phyloP scores from a whole-genome alignment of 1,140 invertebrate species.

The Magallana angulata region DNA sequence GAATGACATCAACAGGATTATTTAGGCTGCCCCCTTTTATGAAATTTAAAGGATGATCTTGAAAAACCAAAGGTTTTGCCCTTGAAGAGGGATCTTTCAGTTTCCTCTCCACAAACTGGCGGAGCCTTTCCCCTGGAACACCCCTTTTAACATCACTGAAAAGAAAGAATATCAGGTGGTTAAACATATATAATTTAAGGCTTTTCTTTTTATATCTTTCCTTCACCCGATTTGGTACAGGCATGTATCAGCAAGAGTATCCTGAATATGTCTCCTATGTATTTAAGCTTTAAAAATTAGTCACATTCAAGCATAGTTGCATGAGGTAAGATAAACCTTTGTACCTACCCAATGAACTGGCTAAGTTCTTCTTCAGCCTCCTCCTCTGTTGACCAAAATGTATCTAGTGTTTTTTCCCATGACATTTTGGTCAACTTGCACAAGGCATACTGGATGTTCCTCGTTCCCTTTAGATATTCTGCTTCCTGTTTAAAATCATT shows the following conservation, averaged over 20 bases:
- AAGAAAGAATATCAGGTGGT: background rate
- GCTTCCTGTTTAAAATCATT: background rate
- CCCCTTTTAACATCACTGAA: slow-evolving; percentile 12
- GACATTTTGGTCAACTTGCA: background rate
- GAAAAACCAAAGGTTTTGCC: background rate
- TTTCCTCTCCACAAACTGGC: background rate
- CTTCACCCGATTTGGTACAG: too few species aligned
- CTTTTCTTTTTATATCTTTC: too few species aligned
- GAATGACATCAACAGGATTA: background rate
- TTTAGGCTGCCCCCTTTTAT: background rate
- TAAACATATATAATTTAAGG: too few species aligned
- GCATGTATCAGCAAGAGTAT: too few species aligned
- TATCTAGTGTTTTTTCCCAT: background rate
- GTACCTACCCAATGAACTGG: slow-evolving; percentile 9
- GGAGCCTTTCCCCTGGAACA: background rate
- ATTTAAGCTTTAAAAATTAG: too few species aligned
- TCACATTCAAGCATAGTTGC: too few species aligned
- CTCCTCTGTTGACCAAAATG: background rate
- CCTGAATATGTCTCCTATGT: too few species aligned
- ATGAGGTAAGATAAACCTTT: too few species aligned
- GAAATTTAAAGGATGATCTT: background rate
- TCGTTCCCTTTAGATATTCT: background rate
- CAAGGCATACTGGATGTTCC: background rate
- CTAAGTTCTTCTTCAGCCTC: background rate
- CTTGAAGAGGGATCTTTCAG: background rate